phyloP scores from a whole-genome alignment of 2,113 vertebrate genomes.

The Baryphthengus martii region DNA sequence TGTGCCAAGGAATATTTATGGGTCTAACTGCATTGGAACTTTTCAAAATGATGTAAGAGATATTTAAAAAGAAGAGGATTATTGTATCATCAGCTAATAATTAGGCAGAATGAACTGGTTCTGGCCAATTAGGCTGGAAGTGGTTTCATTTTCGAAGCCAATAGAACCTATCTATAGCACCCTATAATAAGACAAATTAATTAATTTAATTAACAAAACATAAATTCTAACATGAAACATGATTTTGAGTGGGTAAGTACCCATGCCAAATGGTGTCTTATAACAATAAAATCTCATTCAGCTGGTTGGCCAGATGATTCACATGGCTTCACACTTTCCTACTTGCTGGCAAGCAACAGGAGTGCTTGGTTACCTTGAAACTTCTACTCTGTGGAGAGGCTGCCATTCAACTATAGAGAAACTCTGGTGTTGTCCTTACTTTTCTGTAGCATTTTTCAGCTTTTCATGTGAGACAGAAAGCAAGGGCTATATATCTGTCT shows the following conservation, averaged over 20 bases:
- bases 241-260: not conserved
- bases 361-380: not conserved
- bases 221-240: not conserved
- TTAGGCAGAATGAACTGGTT: not conserved
- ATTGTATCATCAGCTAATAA: not conserved
- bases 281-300: not conserved
- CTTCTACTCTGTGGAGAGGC: not conserved
- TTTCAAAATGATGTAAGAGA: not conserved
- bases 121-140: constrained; percentile 1
- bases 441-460: not conserved
- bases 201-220: constrained; percentile 18
- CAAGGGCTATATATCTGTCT: not conserved
- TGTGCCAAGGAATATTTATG: not conserved
- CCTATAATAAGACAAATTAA: not conserved
- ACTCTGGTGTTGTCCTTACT: not conserved
- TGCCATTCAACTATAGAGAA: not conserved
- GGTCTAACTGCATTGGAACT: not conserved
- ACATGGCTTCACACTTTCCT: not conserved
- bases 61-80: not conserved
- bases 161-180: not conserved
- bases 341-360: not conserved
- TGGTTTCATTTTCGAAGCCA: constrained; percentile 1
- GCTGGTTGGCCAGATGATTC: not conserved
- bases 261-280: not conserved
- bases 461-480: not conserved